A percentile compares a stretch with the other conserved stretches of the same genome.
Evolutionary conservation across 2,797 vertebrate species (phyloP).

Genomic region (Characodon lateralis): DNA sequence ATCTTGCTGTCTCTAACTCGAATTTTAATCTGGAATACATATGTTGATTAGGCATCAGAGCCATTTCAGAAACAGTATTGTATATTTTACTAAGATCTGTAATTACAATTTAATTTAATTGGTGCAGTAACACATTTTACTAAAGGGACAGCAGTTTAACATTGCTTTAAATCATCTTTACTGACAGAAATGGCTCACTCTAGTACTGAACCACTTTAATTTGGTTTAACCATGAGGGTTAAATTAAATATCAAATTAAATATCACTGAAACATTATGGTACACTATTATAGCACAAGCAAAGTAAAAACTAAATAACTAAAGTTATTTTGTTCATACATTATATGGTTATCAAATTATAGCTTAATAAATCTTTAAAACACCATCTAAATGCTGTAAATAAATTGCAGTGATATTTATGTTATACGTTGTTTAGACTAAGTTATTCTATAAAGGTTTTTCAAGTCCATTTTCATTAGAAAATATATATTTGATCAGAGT

Average conservation of each 20-base stretch:
- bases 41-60: not conserved
- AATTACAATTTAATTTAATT: not conserved
- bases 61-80: not conserved
- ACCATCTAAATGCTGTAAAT: not conserved
- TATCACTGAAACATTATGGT: not conserved
- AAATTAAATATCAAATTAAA: not conserved
- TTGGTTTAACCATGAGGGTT: not conserved
- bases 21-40: not conserved
- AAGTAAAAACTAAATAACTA: not conserved
- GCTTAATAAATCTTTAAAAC: not conserved
- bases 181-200: not conserved
- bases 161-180: not conserved
- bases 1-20: not conserved
- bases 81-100: not conserved
- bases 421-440: not conserved
- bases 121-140: too few relatives aligned
- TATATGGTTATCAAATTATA: not conserved
- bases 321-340: not conserved
- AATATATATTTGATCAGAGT: not conserved
- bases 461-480: not conserved
- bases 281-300: not conserved
- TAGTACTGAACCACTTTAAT: not conserved
- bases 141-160: not conserved
- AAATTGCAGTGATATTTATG: not conserved
- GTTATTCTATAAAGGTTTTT: not conserved